phyloP scores from a whole-genome alignment of 2,797 vertebrate species.

The Gadopsis marmoratus region DNA sequence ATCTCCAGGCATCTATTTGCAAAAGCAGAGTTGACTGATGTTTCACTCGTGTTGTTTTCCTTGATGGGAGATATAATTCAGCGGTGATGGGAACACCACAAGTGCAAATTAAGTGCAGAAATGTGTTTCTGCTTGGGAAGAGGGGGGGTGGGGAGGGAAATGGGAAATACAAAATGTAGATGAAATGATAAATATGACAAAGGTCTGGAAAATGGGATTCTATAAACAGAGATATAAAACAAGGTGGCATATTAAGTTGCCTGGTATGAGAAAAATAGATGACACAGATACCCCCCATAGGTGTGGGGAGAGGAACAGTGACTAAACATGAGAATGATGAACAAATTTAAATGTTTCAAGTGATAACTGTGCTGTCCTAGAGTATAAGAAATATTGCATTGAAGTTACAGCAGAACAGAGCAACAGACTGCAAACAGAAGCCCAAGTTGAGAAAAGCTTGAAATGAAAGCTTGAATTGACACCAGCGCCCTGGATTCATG shows the following conservation, averaged over 20 bases:
- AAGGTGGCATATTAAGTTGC: slow-evolving; percentile 20
- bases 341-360: slow-evolving; percentile 11
- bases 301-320: not conserved
- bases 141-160: not conserved
- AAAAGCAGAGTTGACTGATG: slow-evolving; percentile 35
- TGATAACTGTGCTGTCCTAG: too few relatives aligned
- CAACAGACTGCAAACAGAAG: not conserved
- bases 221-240: slow-evolving; percentile 34
- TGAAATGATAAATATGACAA: slow-evolving; percentile 35
- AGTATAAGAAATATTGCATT: too few relatives aligned
- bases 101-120: slow-evolving; percentile 46
- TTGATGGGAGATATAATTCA: slow-evolving; percentile 66
- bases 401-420: not conserved
- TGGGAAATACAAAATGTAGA: slow-evolving; percentile 12
- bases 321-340: slow-evolving; percentile 8
- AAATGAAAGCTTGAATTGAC: not conserved
- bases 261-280: slow-evolving; percentile 31
- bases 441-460: not conserved
- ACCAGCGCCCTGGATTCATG: too few relatives aligned
- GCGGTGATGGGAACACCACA: slow-evolving; percentile 37
- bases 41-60: slow-evolving; percentile 58
- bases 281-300: not conserved
- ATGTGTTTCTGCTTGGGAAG: slow-evolving; percentile 22
- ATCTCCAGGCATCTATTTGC: slow-evolving; percentile 13
- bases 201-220: slow-evolving; percentile 29